A percentile compares a stretch with the other conserved stretches of the same genome.
Evolutionary conservation across 2,113 vertebrate genomes (phyloP).

Genomic region (Tor tambroides): DNA sequence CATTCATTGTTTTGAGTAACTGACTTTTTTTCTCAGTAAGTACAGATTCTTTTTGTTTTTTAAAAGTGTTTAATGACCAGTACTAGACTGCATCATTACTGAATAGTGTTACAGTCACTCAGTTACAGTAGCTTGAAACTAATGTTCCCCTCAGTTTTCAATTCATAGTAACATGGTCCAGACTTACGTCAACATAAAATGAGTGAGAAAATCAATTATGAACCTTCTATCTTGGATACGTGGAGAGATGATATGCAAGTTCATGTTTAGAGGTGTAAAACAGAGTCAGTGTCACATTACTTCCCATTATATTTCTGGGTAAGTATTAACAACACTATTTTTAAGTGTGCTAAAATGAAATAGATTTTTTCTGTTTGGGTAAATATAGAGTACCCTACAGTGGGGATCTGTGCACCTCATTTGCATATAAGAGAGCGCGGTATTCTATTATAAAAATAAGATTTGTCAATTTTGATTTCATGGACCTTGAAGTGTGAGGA

Average conservation of each 20-base stretch:
- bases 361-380: background rate
- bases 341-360: background rate
- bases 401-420: slow-evolving; percentile 1
- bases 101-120: slow-evolving; percentile 1
- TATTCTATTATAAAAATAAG: too few relatives aligned
- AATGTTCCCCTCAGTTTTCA: background rate
- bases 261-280: background rate
- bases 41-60: slow-evolving; percentile 8
- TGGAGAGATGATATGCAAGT: background rate
- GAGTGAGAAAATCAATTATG: background rate
- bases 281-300: background rate
- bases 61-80: background rate
- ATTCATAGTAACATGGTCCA: background rate
- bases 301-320: background rate
- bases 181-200: background rate
- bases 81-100: background rate
- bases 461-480: too few relatives aligned
- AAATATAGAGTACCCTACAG: background rate
- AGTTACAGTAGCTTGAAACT: background rate
- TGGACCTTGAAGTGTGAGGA: too few relatives aligned
- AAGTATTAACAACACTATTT: background rate
- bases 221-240: background rate
- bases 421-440: background rate
- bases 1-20: slow-evolving; percentile 40
- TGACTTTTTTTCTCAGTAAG: background rate